A percentile compares a stretch with the other conserved stretches of the same genome.
These are phyloP conservation scores for Regulus satrapa DNA, from an alignment of 2,113 vertebrate genomes.

Conservation along the genomic window DNA sequence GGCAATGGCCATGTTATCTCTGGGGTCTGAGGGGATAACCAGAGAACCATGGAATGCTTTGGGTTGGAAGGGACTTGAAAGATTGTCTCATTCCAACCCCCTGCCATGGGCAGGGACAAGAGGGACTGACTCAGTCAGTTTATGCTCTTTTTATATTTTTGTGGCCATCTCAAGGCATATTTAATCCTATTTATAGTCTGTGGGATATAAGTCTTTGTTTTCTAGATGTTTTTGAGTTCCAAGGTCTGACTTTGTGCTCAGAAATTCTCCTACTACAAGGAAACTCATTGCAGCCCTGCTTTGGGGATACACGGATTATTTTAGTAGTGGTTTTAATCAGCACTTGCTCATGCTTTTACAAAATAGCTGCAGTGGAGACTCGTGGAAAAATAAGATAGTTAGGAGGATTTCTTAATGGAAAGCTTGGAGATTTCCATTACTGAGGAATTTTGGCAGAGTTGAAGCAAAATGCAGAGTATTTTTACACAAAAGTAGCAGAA, in stretches of 20 bases:
- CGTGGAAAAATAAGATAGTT: background rate
- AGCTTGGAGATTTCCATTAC: background rate
- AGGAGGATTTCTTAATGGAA: background rate
- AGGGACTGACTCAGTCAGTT: background rate
- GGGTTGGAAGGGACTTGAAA: background rate
- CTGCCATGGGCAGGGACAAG: background rate
- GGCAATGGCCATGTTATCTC: background rate
- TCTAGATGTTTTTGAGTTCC: background rate
- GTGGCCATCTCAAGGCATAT: background rate
- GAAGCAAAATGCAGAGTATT: background rate
- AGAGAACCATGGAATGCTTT: background rate
- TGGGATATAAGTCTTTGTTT: background rate
- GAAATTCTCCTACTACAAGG: background rate
- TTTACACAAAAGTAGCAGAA: background rate
- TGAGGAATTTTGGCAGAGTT: background rate
- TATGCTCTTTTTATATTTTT: background rate
- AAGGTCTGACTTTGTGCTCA: background rate
- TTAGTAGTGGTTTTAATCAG: background rate
- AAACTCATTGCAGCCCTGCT: background rate
- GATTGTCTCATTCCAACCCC: background rate
- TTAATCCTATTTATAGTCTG: background rate
- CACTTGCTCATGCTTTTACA: background rate
- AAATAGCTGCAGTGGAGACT: background rate
- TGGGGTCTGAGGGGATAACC: background rate
- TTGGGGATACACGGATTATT: background rate